Evolutionary conservation across 35 echinoderm and acorn worm species (phyloP).

Genomic region (Eucidaris tribuloides): DNA sequence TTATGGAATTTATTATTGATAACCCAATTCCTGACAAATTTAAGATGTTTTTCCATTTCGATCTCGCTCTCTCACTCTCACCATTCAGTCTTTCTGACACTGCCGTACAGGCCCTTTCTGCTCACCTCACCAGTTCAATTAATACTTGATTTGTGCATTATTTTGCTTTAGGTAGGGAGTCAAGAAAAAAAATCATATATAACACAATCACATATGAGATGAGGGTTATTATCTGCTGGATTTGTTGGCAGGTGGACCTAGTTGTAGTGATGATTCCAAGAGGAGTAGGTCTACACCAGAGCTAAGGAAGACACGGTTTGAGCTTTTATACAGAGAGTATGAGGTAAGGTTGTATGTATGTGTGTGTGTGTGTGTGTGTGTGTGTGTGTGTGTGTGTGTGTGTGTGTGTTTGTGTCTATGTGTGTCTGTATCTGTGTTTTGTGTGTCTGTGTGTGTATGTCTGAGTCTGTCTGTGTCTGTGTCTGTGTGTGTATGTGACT

Average conservation of each 20-base stretch:
- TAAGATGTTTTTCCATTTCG: constrained; percentile 10
- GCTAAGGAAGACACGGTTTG: constrained; percentile 67
- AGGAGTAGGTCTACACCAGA: constrained; percentile 46
- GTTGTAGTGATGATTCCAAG: constrained; percentile 9
- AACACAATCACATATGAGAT: too few species aligned
- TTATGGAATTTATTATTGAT: constrained; percentile 3
- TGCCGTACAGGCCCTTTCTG: not conserved
- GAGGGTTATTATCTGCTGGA: not conserved
- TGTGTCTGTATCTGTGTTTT: too few species aligned
- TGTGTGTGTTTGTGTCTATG: too few species aligned
- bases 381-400: too few species aligned
- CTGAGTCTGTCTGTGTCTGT: too few species aligned
- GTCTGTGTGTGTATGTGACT: too few species aligned
- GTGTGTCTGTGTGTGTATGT: too few species aligned
- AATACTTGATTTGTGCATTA: constrained; percentile 24
- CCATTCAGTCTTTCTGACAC: not conserved
- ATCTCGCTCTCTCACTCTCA: not conserved
- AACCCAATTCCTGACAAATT: constrained; percentile 17
- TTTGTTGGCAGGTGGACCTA: constrained; percentile 57
- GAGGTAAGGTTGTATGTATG: constrained; percentile 53
- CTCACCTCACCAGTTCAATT: constrained; percentile 12
- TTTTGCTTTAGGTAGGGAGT: too few species aligned
- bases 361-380: too few species aligned
- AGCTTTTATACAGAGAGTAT: constrained; percentile 83
- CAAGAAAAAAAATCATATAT: not conserved